A percentile compares a stretch with the other conserved stretches of the same genome.
Conservation (phyloP, 1,140 invertebrate genomes). For the Condylostylus longicornis region DNA sequence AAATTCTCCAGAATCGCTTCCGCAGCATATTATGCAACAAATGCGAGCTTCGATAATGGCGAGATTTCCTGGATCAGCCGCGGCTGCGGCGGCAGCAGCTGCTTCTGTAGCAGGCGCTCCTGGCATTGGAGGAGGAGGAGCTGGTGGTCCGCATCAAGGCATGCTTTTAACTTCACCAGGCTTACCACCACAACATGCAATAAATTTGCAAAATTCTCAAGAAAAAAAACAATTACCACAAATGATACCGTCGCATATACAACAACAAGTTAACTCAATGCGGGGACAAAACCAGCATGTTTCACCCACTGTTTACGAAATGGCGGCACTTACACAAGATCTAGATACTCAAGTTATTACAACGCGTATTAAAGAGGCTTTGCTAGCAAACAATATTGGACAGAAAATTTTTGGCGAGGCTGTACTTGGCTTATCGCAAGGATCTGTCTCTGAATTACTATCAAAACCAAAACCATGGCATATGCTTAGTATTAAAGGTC, state of each 20-base stretch:
- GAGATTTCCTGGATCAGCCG: slow-evolving; percentile 37
- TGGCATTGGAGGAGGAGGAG: slow-evolving; percentile 32
- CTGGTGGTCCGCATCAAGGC: slow-evolving; percentile 35
- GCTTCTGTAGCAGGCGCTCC: slow-evolving; percentile 35
- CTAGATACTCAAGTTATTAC: slow-evolving; percentile 93
- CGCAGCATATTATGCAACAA: slow-evolving; percentile 46
- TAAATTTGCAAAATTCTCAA: slow-evolving; percentile 35
- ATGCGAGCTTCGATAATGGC: slow-evolving; percentile 37
- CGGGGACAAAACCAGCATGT: slow-evolving; percentile 59
- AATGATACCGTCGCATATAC: slow-evolving; percentile 28
- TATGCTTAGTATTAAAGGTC: slow-evolving; percentile 94
- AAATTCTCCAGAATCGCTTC: slow-evolving; percentile 53
- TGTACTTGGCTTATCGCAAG: slow-evolving; percentile 88
- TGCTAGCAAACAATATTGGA: slow-evolving; percentile 92
- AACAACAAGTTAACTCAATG: slow-evolving; percentile 43
- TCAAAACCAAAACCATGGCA: slow-evolving; percentile 99
- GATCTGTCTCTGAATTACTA: slow-evolving; percentile 89
- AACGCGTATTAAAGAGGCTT: slow-evolving; percentile 90
- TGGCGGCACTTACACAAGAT: slow-evolving; percentile 90
- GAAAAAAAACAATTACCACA: slow-evolving; percentile 40
- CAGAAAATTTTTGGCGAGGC: slow-evolving; percentile 98
- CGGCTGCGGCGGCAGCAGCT: slow-evolving; percentile 44
- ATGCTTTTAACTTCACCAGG: slow-evolving; percentile 47
- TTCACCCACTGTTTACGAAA: slow-evolving; percentile 82
- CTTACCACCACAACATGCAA: slow-evolving; percentile 45